Percentiles rank a stretch among this genome's conserved stretches.
Conservation (phyloP, 1,140 invertebrate species). For the Schlechtendalia chinensis region DNA sequence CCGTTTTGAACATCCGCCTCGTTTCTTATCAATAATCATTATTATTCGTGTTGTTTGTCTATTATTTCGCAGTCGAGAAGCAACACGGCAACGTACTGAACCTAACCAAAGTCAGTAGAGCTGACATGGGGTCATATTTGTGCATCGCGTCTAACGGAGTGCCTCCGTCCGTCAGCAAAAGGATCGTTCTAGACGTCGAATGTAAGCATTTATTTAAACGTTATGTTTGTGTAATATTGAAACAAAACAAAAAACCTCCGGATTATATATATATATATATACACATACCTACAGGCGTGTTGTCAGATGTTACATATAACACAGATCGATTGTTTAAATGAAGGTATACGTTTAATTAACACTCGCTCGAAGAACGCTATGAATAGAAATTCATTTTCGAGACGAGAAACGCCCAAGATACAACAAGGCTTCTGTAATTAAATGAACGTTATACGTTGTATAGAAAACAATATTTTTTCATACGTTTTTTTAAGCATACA, state of each 20-base stretch:
- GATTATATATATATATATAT: too few relatives aligned
- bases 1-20: background rate
- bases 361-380: too few relatives aligned
- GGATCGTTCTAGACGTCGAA: conserved; percentile 55
- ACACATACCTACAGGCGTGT: too few relatives aligned
- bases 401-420: background rate
- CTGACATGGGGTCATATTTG: conserved; percentile 83
- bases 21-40: conserved; percentile 6
- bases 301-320: too few relatives aligned
- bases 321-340: too few relatives aligned
- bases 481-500: too few relatives aligned
- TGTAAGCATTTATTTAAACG: conserved; percentile 54
- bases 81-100: conserved; percentile 70
- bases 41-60: background rate
- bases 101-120: conserved; percentile 74
- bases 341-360: too few relatives aligned
- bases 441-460: too few relatives aligned
- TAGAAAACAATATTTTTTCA: too few relatives aligned
- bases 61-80: conserved; percentile 60
- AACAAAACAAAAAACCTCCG: too few relatives aligned
- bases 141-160: conserved; percentile 83
- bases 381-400: background rate
- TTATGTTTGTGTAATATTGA: too few relatives aligned
- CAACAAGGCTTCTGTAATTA: background rate
- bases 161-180: conserved; percentile 84